Base-by-base conservation (phyloP, 2,888 invertebrate genomes). In the Thereva nobilitata region DNA sequence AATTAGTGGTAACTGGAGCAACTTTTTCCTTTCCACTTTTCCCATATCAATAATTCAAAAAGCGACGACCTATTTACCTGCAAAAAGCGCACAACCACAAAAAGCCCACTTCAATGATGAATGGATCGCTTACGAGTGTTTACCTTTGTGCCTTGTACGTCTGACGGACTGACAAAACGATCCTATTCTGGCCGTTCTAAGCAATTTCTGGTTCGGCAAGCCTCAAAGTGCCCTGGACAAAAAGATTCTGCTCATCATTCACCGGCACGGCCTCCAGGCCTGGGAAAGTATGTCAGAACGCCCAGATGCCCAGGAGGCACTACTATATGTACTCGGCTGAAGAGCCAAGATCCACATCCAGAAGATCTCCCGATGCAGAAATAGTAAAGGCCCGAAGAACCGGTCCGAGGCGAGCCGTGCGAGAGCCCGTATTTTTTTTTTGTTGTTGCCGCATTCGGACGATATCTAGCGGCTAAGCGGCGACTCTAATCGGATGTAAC, bases 101-200 rank as follows among this genome's bases (percentile, higher is more conserved):
- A 61, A 23, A 50, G 10, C 50, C 41, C 49, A 50, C 61, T 47
- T 9, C 61, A n/a, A 34, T 61, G 61, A 61, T 61, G 61, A 61
- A 61, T 61, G 61, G 57, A 61, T 61, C 61, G 61, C 50, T 61
- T 61, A 61, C 61, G 61, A 23, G 23, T 23, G 23, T 23, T 23
- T 23, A 23, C 23, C 23, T 23, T 23, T 23, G 23, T 23, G 23
- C 50, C 50, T 50, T 41, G 49, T 61, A 61, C 49, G 61, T 50
- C 50, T 61, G 50, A 50, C 50, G 50, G 50, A 50, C 61, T 50
- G 50, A 40, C 50, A 59, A 59, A 49, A 50, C 50, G 50, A 41
- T 61, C 61, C 42, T 50, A 50, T 61, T 61, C 34, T 40, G 50
- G 61, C 40, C 23, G 23, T 23, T 23, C 23, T 23, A 2, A 23